phyloP scores from a whole-genome alignment of 2,113 vertebrate genomes.

The Corythornis cristatus region DNA sequence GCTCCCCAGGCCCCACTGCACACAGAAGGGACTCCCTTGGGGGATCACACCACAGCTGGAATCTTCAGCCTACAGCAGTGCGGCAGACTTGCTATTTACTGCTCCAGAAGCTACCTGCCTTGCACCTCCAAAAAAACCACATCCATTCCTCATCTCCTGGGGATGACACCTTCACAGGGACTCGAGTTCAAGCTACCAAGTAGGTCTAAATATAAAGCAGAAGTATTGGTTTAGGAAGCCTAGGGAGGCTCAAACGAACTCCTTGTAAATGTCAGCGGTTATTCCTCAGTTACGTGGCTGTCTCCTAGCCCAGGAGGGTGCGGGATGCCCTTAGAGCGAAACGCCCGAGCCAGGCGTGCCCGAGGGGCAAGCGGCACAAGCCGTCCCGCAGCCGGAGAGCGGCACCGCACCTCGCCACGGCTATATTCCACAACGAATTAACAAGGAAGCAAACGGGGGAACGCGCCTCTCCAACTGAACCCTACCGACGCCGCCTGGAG shows the following conservation, averaged over 20 bases:
- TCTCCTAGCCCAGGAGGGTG: not conserved
- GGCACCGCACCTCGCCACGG: not conserved
- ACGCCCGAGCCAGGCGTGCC: rapidly evolving
- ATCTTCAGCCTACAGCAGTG: not conserved
- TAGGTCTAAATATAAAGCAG: not conserved
- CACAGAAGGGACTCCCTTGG: not conserved
- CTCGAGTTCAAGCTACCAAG: not conserved
- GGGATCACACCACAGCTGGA: not conserved
- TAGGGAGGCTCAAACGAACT: not conserved
- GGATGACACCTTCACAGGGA: not conserved
- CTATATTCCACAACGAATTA: not conserved
- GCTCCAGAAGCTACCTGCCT: not conserved
- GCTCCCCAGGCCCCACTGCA: not conserved
- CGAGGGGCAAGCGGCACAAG: not conserved
- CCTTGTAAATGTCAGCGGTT: not conserved
- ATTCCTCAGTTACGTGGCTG: rapidly evolving
- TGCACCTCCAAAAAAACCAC: rapidly evolving
- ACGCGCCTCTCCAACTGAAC: not conserved
- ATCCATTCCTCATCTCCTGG: not conserved
- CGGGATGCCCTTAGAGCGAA: rapidly evolving
- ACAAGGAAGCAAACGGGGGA: not conserved
- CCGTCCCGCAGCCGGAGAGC: not conserved
- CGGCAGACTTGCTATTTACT: not conserved
- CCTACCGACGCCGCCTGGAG: rapidly evolving
- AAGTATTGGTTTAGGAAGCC: not conserved